phyloP scores from a whole-genome alignment of 2,113 vertebrate species.

The Brachypodius melanocephalos region DNA sequence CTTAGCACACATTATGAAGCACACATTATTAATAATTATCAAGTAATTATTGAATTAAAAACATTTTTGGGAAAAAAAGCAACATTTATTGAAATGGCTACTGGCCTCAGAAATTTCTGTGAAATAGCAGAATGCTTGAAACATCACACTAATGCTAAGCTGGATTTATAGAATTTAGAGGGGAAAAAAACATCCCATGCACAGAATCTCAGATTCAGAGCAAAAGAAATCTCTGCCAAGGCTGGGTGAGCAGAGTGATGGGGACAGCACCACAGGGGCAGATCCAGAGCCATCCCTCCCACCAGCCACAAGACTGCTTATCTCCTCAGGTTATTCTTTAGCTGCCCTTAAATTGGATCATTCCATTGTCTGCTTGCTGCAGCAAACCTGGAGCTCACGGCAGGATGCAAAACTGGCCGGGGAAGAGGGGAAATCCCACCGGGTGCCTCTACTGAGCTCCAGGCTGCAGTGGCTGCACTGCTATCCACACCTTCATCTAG shows the following conservation, averaged over 20 bases:
- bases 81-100: neutral
- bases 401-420: neutral
- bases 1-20: neutral
- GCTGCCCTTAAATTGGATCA: neutral
- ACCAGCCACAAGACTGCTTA: neutral
- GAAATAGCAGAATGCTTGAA: neutral
- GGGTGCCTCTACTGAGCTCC: neutral
- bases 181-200: neutral
- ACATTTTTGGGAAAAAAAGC: neutral
- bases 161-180: neutral
- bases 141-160: neutral
- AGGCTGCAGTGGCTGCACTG: neutral
- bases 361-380: neutral
- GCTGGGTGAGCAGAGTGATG: neutral
- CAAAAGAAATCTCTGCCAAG: accelerated
- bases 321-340: neutral
- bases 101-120: neutral
- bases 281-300: neutral
- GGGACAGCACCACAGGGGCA: too few relatives aligned
- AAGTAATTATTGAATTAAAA: neutral
- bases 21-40: neutral
- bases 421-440: neutral
- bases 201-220: neutral
- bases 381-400: neutral
- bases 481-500: neutral